Base-by-base conservation (phyloP, 2,888 invertebrate genomes). In the Synergus japonicus region DNA sequence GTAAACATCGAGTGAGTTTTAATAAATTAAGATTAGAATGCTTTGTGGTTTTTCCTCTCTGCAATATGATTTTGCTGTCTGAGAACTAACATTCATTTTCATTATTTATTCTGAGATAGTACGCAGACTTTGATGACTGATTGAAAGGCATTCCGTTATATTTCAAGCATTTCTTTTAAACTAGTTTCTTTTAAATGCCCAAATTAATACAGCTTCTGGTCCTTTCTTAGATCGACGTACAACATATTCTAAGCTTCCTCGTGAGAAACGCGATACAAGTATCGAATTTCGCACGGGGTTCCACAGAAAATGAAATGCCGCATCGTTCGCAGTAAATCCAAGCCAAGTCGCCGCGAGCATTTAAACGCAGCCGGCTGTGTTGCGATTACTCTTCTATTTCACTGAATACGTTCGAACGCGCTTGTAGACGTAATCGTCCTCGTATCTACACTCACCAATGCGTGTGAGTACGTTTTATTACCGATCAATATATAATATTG, bases 401-500 rank as follows among this genome's bases (percentile, higher is more conserved):
- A 77, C 76, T 78, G 58, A 54, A 77, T 69, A 79, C 63, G 54
- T 78, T 69, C 77, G 37, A 37, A 12, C 37, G 37, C 37, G 22
- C 37, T 58, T 58, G 73, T 41, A 54, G 73, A 54, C 73, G 37
- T 41, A 73, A 73, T 73, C 73, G 41, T 73, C 37, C 73, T 73
- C 49, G 37, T 54, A 69, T 69, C 37, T 58, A 73, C 73, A 73
- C 18, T 73, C 73, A 41, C 54, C 69, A 69, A 69, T 69, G 69
- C 69, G 83, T 81, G 80, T 79, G 82, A 77, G 79, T 80, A 79
- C 76, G 76, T 81, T 85, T 84, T 83, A 84, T 81, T 82, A 81
- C 81, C 77, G 83, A 83, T 82, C 84, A 80, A 83, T 80, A 79
- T 81, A 85, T 83, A 81, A 80, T 80, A 82, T 73, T 73, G 73